Evolutionary conservation across 2,797 vertebrate species (phyloP).

Genomic region (Neosalanx taihuensis): DNA sequence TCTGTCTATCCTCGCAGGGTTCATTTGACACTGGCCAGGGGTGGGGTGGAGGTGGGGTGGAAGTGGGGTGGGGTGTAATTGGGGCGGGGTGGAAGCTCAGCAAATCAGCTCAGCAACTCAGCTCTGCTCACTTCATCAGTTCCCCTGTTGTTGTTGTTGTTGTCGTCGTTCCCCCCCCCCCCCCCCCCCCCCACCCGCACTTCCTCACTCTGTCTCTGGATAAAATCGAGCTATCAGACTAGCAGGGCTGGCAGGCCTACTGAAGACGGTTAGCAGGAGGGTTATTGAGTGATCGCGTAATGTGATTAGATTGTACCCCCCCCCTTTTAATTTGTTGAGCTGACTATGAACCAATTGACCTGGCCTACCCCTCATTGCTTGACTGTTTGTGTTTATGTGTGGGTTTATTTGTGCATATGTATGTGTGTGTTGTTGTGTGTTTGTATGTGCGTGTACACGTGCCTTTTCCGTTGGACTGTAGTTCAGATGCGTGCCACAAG

Average conservation of each 20-base stretch:
- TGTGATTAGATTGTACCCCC: constrained; percentile 51
- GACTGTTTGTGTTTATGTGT: not conserved
- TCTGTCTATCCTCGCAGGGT: constrained; percentile 11
- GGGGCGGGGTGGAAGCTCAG: no score
- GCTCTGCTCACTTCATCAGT: constrained; percentile 57
- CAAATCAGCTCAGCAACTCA: constrained; percentile 42
- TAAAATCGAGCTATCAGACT: constrained; percentile 8
- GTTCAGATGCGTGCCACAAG: constrained; percentile 50
- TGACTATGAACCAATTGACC: constrained; percentile 43
- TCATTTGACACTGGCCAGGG: constrained; percentile 14
- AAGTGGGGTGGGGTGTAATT: no score
- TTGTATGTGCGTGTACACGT: constrained; percentile 7
- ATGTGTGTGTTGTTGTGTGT: constrained; percentile 9
- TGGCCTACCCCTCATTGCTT: constrained; percentile 32
- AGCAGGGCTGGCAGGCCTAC: constrained; percentile 51
- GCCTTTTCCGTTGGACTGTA: constrained; percentile 18
- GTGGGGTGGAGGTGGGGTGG: no score
- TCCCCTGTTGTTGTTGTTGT: constrained; percentile 42
- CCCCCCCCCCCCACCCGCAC: not conserved
- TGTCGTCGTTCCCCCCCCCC: constrained; percentile 20
- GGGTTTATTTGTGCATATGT: constrained; percentile 20
- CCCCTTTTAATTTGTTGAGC: constrained; percentile 42
- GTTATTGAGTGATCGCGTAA: constrained; percentile 45
- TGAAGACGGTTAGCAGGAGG: constrained; percentile 35
- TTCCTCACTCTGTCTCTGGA: constrained; percentile 24